Base-by-base conservation (phyloP, 2,888 invertebrate species). In the Drosophila tripunctata region DNA sequence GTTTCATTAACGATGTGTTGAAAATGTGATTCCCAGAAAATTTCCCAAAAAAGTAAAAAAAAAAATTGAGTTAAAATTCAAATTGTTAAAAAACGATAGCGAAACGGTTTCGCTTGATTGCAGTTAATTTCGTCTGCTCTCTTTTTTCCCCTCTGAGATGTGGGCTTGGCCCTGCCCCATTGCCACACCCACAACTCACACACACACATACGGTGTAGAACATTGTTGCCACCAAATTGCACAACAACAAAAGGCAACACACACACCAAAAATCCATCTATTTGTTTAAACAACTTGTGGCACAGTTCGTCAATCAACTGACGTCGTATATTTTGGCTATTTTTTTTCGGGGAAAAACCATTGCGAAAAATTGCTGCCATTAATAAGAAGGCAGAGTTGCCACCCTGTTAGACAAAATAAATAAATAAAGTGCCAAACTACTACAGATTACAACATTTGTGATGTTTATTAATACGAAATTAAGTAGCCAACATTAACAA, bases 391-490 rank as follows among this genome's bases (percentile, higher is more conserved):
- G 62, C 44, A 30, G 27, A 48, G 36, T 55, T 41, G 54, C 54
- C 48, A 31, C 6, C 30, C 36, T 44, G 10, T 15, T 4, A n/a
- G 43, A 54, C 45, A 57, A 83, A 80, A 75, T 80, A 86, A 82
- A 82, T 82, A 82, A 82, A 82, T 86, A 86, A 82, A 58, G 63
- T 83, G 78, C 71, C 84, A 81, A 81, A 86, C 84, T 86, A 86
- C 84, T 86, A 83, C 48, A 75, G 75, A 73, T 86, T 86, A 75
- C 81, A 86, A 81, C 69, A 81, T 86, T 83, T 86, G 71, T 85
- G 80, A 86, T 86, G 86, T 81, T 86, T 86, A 86, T 81, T 81
- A 81, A 81, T 81, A 77, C 81, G 78, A 81, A 81, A 80, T 83
- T 86, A 86, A 81, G 81, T 81, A 80, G 86, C 78, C 63, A 69